These are phyloP conservation scores for Apotomis capreana DNA, from an alignment of 2,888 invertebrate species.

Conservation along the genomic window DNA sequence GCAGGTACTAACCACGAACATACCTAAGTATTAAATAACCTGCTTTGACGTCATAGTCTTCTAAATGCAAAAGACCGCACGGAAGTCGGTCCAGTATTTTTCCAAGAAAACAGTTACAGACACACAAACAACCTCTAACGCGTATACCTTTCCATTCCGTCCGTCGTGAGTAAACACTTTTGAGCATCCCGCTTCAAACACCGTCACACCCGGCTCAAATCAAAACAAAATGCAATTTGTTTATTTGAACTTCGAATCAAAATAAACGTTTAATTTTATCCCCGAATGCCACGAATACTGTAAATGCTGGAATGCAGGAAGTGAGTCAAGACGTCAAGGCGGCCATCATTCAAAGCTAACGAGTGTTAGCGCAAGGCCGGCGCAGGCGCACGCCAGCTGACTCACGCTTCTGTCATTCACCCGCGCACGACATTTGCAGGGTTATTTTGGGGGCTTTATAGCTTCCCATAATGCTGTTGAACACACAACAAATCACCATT, in stretches of 20 bases:
- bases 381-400: constrained; percentile 55
- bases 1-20: too few species aligned
- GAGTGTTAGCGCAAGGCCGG: constrained; percentile 53
- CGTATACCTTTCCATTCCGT: too few species aligned
- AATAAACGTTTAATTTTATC: constrained; percentile 46
- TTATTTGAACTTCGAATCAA: constrained; percentile 39
- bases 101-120: too few species aligned
- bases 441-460: constrained; percentile 14
- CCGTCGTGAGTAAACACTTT: too few species aligned
- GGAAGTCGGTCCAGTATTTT: too few species aligned
- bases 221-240: constrained; percentile 35
- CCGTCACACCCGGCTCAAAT: constrained; percentile 15
- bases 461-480: neutral
- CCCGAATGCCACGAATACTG: constrained; percentile 49
- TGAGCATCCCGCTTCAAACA: neutral
- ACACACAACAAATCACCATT: neutral
- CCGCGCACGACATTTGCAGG: constrained; percentile 34
- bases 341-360: constrained; percentile 62
- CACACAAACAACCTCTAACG: too few species aligned
- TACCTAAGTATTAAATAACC: too few species aligned
- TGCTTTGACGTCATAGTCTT: too few species aligned
- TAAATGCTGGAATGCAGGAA: constrained; percentile 55
- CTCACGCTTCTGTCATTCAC: constrained; percentile 46
- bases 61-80: too few species aligned
- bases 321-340: constrained; percentile 66